These are phyloP conservation scores for Pterophyllum scalare DNA, from an alignment of 2,113 vertebrate genomes.

Conservation along the genomic window DNA sequence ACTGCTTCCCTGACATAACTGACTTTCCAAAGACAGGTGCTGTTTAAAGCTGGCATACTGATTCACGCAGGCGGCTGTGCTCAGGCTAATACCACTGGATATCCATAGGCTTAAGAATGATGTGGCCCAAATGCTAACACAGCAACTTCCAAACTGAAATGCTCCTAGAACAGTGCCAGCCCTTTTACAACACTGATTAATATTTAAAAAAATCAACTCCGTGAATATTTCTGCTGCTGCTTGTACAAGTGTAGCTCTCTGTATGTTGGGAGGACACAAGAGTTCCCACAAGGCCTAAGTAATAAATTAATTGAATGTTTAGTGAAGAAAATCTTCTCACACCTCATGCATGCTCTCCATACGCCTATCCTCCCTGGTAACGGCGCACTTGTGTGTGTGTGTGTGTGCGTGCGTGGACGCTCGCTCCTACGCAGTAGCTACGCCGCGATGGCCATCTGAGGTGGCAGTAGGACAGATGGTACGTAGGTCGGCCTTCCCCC, in stretches of 20 bases:
- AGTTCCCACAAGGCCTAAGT: constrained; percentile 14
- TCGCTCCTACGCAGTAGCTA: constrained; percentile 19
- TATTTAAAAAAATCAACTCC: not conserved
- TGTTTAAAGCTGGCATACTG: not conserved
- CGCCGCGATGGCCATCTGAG: constrained; percentile 55
- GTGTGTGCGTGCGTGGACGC: not conserved
- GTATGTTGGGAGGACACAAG: not conserved
- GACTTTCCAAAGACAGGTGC: not conserved
- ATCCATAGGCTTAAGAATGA: not conserved
- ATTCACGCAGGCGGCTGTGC: not conserved
- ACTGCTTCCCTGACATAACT: not conserved
- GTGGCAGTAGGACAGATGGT: constrained; percentile 67
- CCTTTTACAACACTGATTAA: not conserved
- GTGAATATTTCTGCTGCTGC: not conserved
- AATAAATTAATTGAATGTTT: constrained; percentile 37
- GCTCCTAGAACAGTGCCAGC: not conserved
- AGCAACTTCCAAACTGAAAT: constrained; percentile 8
- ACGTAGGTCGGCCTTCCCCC: constrained; percentile 59
- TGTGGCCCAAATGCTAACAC: not conserved
- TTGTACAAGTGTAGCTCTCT: not conserved
- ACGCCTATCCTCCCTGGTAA: constrained; percentile 11
- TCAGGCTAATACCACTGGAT: not conserved
- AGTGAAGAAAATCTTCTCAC: constrained; percentile 25
- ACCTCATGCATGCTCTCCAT: constrained; percentile 21
- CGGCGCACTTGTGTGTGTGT: not conserved